Evolutionary conservation across 2,113 vertebrate genomes (phyloP), one percentile per base, ranked within the genome.

Genomic region (Prunella himalayana): DNA sequence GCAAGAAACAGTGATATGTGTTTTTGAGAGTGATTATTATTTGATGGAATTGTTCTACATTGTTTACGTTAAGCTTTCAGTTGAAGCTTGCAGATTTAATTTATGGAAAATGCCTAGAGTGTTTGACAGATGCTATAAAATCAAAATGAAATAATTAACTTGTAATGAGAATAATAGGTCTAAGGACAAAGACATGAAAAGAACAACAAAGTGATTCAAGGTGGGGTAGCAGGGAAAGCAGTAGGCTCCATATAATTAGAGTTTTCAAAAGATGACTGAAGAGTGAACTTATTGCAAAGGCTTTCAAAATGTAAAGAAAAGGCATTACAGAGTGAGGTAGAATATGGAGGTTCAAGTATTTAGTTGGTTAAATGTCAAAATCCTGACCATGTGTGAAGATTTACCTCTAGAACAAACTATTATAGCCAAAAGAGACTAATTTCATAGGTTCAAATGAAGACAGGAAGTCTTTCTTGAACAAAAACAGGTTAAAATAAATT

Each of bases 121-220:
- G 75, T 96, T 96, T 95, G 96, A 95, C 92, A 94, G 88, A 96
- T 86, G 79, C 82, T 95, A 93, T 92, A 93, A 97, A 96, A 92
- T 90, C 82, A 95, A 88, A 94, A 96, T 73, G 30, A 97, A 97
- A 94, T 96, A 88, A 95, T 93, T 93, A 93, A 96, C 63, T 93
- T 86, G 79, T 86, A 84, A 95, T 90, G 60, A 82, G 90, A 96
- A 86, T 90, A 96, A 94, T 88, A 86, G 82, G 85, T 94, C 88
- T 92, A 81, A 90, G 71, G 72, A 96, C 82, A 88, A 91, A 94
- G 71, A 54, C 85, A 75, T 44, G 64, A 95, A 96, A 95, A 94
- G 88, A 86, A 72, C 94, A 95, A 77, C 54, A 76, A 82, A 96
- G n/a, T 49, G 56, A 88, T 71, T 92, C 71, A 86, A 93, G 60